These are phyloP conservation scores for Anniella stebbinsi DNA, from an alignment of 2,797 vertebrate species.

Conservation along the genomic window DNA sequence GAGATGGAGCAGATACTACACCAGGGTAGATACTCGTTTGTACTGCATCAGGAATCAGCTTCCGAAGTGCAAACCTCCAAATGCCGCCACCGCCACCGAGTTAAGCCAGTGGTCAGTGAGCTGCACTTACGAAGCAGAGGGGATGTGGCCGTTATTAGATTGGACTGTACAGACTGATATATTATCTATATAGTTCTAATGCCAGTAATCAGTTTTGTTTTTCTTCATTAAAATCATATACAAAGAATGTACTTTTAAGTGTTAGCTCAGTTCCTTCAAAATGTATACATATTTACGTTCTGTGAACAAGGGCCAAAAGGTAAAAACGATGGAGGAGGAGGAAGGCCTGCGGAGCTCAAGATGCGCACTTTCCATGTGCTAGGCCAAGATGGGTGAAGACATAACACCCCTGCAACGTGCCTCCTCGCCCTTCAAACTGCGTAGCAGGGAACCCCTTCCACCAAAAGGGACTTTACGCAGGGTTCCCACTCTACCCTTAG, in stretches of 20 bases:
- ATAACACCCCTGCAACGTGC: slow-evolving; percentile 56
- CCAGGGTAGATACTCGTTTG: slow-evolving; percentile 73
- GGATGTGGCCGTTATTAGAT: slow-evolving; percentile 66
- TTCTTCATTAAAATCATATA: slow-evolving; percentile 98
- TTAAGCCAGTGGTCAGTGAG: slow-evolving; percentile 56
- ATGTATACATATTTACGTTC: slow-evolving; percentile 96
- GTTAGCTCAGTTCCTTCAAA: slow-evolving; percentile 94
- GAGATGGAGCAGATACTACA: slow-evolving; percentile 67
- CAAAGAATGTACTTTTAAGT: slow-evolving; percentile 88
- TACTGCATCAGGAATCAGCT: slow-evolving; percentile 12
- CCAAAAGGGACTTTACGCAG: slow-evolving; percentile 64
- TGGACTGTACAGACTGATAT: slow-evolving; percentile 83
- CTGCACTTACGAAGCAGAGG: slow-evolving; percentile 62
- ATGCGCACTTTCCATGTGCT: slow-evolving; percentile 64
- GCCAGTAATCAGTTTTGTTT: slow-evolving; percentile 86
- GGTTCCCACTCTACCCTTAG: slow-evolving; percentile 66
- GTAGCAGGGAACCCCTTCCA: slow-evolving; percentile 64
- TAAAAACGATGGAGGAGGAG: slow-evolving; percentile 82
- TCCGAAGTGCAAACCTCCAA: slow-evolving; percentile 40
- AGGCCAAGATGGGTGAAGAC: slow-evolving; percentile 72
- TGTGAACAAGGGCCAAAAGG: slow-evolving; percentile 83
- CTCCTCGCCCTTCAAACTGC: not conserved
- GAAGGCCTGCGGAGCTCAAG: slow-evolving; percentile 73
- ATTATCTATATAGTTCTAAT: slow-evolving; percentile 82
- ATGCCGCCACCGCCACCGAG: slow-evolving; percentile 48